Base-by-base conservation (phyloP, 2,113 vertebrate species). In the Neotragus pygmaeus region DNA sequence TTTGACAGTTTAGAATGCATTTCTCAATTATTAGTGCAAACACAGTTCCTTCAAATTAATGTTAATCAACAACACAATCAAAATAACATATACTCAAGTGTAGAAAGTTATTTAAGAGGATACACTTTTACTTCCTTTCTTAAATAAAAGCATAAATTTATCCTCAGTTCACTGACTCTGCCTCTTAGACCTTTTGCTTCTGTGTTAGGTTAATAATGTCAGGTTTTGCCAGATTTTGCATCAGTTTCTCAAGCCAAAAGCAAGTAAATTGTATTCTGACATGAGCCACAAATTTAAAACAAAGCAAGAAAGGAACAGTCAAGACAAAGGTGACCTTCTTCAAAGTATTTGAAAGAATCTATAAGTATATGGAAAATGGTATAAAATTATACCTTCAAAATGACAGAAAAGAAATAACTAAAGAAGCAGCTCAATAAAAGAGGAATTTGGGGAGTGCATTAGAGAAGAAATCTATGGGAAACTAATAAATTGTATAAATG, bases 101-200 rank as follows among this genome's bases (percentile, higher is more conserved):
- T 47, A 93, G 49, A 98, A 98, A 98, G 77, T 94, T 97, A 96
- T 91, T 88, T 92, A 91, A 96, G 80, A 97, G 91, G 55, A 96
- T 95, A 77, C 19, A 66, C 73, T 98, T 94, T 85, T 60, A 43
- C 55, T 87, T 6, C 15, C 73, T 83, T 95, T 95, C 91, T 98
- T 97, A 96, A 97, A 98, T 98, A 98, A 98, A 92, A 36, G 83
- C 94, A 98, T 96, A 98, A 98, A 98, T 98, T 98, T 97, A 98
- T 95, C 89, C 77, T 90, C 49, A 85, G 94, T 94, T 97, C 96
- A 97, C 73, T 97, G 98, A 98, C 97, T 96, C 93, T 98, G 97
- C 88, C 97, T 98, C 96, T 98, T 98, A 98, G 98, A 98, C 95
- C 97, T 98, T 98, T 94, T 47, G 85, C 90, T 96, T 97, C 94